Percentiles rank a stretch among this genome's conserved stretches.
phyloP scores from a whole-genome alignment of 2,888 invertebrate genomes.

The Eupithecia tripunctaria region DNA sequence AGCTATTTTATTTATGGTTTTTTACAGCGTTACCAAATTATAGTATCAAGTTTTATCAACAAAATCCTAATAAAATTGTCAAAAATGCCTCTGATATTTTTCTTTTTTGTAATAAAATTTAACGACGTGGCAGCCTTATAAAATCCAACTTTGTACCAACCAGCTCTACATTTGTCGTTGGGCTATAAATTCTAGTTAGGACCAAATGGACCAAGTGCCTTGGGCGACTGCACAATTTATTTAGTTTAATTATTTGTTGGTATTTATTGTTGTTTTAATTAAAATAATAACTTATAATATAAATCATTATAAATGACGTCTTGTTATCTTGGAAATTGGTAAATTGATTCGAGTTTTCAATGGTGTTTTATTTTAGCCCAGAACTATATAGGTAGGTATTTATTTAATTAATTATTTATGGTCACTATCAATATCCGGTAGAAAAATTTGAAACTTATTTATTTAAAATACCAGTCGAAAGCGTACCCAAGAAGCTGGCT shows the following conservation, averaged over 20 bases:
- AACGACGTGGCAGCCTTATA: conserved; percentile 41
- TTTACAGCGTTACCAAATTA: conserved; percentile 19
- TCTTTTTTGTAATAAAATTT: conserved; percentile 28
- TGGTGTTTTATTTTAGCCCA: neutral
- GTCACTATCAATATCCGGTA: neutral
- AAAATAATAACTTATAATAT: conserved; percentile 48
- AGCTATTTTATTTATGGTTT: conserved; percentile 7
- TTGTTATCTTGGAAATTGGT: conserved; percentile 30
- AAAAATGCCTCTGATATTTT: neutral
- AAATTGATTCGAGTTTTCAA: conserved; percentile 40
- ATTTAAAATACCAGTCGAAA: no score
- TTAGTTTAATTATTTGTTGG: conserved; percentile 45
- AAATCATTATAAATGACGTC: conserved; percentile 45
- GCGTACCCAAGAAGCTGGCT: no score
- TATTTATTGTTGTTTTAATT: conserved; percentile 55
- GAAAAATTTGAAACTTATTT: neutral
- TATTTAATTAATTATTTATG: no score
- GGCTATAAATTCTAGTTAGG: conserved; percentile 76
- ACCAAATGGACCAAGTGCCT: conserved; percentile 54
- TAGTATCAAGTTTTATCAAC: conserved; percentile 16
- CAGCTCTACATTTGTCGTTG: conserved; percentile 56
- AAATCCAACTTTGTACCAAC: conserved; percentile 44
- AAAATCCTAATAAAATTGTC: conserved; percentile 27
- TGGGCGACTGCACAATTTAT: conserved; percentile 58
- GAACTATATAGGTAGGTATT: no score